These are phyloP conservation scores for Megathymus violae DNA, from an alignment of 1,140 invertebrate genomes.

Conservation along the genomic window DNA sequence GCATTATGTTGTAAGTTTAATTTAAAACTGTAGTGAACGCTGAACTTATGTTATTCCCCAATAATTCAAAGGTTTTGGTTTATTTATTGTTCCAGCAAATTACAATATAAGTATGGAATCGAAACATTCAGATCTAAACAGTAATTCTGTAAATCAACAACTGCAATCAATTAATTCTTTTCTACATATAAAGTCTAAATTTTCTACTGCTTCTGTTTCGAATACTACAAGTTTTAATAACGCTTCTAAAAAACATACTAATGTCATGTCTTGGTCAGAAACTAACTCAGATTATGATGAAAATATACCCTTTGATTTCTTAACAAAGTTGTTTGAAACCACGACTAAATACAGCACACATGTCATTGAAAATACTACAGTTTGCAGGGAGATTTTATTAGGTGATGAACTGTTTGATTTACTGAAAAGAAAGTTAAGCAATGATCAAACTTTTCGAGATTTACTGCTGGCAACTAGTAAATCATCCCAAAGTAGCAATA, in stretches of 20 bases:
- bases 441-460: conserved; percentile 62
- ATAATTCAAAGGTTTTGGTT: no score
- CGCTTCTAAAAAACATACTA: conserved; percentile 10
- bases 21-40: no score
- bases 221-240: conserved; percentile 1
- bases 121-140: not conserved
- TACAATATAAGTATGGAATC: not conserved
- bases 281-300: conserved; percentile 23
- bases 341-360: conserved; percentile 38
- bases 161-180: not conserved
- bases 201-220: not conserved
- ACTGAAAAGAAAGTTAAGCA: conserved; percentile 65
- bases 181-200: conserved; percentile 6
- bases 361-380: conserved; percentile 38
- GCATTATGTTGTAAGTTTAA: conserved; percentile 55
- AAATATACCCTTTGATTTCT: conserved; percentile 55
- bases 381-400: conserved; percentile 60
- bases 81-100: not conserved
- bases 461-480: conserved; percentile 46
- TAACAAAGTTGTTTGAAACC: conserved; percentile 56
- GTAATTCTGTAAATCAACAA: not conserved
- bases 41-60: no score
- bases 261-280: not conserved
- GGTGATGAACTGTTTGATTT: conserved; percentile 69
- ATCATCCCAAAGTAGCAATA: conserved; percentile 23